Evolutionary conservation across 2,113 vertebrate species (phyloP).

Genomic region (Cynopterus brachyotis): DNA sequence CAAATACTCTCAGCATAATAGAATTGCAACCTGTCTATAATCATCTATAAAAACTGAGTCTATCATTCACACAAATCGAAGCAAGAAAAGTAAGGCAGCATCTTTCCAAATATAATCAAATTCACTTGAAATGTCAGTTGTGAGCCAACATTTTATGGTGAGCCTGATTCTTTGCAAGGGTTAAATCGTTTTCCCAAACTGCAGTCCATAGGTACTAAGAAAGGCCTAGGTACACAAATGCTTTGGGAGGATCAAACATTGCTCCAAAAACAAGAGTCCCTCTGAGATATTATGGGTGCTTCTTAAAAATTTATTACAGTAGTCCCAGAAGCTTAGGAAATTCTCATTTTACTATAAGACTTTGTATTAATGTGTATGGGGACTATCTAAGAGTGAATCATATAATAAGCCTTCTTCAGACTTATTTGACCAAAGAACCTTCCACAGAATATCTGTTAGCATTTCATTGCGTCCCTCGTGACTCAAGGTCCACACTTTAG

Average conservation of each 20-base stretch:
- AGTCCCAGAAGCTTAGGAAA: neutral
- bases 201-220: neutral
- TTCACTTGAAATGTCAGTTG: neutral
- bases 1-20: neutral
- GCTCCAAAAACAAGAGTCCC: neutral
- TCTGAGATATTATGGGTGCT: neutral
- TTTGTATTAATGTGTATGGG: neutral
- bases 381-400: neutral
- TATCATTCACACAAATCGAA: neutral
- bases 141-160: neutral
- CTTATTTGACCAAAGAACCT: neutral
- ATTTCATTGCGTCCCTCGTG: neutral
- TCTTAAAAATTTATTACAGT: constrained; percentile 18
- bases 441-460: neutral
- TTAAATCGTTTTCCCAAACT: neutral
- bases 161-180: neutral
- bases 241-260: neutral
- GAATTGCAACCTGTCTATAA: neutral
- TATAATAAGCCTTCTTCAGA: neutral
- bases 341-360: neutral
- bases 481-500: neutral
- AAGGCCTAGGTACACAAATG: neutral
- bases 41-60: neutral
- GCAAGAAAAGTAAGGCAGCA: neutral
- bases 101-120: neutral